Conservation (phyloP, 2,113 vertebrate genomes). For the Microcebus griseorufus region DNA sequence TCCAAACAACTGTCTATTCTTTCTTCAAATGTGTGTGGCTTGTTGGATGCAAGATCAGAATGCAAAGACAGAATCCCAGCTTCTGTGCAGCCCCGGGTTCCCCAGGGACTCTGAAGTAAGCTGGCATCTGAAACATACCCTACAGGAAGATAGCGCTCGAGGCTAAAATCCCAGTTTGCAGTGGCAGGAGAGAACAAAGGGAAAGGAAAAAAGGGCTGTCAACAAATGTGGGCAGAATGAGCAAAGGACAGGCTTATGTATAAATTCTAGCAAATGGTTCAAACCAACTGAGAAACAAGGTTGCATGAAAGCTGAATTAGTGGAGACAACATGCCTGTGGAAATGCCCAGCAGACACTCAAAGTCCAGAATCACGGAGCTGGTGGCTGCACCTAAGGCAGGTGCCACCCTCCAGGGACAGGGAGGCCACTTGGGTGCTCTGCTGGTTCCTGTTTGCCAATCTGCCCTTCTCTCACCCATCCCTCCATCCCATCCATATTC, state of each 20-base stretch:
- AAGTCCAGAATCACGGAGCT: no score
- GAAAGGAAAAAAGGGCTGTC: not conserved
- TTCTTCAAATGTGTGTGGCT: not conserved
- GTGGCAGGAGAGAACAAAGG: not conserved
- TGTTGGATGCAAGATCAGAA: slow-evolving; percentile 34
- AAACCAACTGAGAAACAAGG: not conserved
- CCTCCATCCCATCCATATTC: no score
- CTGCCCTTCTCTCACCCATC: not conserved
- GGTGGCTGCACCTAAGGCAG: not conserved
- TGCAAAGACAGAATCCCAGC: not conserved
- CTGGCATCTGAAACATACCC: not conserved
- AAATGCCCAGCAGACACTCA: not conserved
- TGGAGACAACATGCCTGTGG: not conserved
- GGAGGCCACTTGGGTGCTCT: fast-evolving
- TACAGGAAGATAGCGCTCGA: not conserved
- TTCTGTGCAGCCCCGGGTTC: not conserved
- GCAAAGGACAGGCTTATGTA: not conserved
- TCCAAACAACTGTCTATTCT: not conserved
- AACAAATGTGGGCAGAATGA: not conserved
- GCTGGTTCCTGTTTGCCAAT: not conserved
- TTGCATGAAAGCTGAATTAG: not conserved
- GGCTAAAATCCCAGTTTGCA: not conserved
- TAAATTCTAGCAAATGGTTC: not conserved
- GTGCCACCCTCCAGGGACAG: not conserved
- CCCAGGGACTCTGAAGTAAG: not conserved